These are phyloP conservation scores for Sesia bembeciformis DNA, from an alignment of 2,888 invertebrate species.

Conservation along the genomic window DNA sequence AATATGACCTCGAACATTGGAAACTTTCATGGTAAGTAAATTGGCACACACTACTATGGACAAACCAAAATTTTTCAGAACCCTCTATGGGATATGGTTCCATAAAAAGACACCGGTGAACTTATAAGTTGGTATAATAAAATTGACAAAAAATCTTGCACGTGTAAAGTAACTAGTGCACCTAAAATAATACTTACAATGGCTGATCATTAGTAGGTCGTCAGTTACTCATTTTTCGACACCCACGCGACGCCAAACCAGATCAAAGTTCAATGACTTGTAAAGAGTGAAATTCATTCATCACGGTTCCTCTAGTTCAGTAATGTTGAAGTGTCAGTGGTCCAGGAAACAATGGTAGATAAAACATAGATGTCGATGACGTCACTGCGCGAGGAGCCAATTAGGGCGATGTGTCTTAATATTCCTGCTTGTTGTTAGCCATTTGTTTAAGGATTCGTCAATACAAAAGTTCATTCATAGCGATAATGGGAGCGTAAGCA, in stretches of 20 bases:
- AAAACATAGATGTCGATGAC: slow-evolving; percentile 33
- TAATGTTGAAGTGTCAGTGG: background rate
- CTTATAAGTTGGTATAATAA: background rate
- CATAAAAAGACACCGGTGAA: background rate
- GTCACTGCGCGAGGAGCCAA: slow-evolving; percentile 36
- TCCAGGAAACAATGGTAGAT: slow-evolving; percentile 37
- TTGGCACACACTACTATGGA: background rate
- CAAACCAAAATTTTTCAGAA: background rate
- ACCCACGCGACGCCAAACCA: slow-evolving; percentile 49
- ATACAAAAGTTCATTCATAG: slow-evolving; percentile 43
- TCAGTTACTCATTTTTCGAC: slow-evolving; percentile 39
- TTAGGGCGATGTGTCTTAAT: slow-evolving; percentile 17
- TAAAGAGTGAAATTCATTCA: slow-evolving; percentile 63
- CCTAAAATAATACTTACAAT: background rate
- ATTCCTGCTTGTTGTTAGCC: background rate
- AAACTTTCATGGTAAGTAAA: background rate
- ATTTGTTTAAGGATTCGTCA: slow-evolving; percentile 19
- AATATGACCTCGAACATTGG: slow-evolving; percentile 20
- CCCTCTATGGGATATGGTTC: background rate
- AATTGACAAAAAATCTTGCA: background rate
- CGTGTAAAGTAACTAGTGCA: background rate
- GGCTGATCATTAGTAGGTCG: slow-evolving; percentile 15
- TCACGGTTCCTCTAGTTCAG: slow-evolving; percentile 17
- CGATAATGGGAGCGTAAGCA: slow-evolving; percentile 19
- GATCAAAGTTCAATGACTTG: slow-evolving; percentile 64